Evolutionary conservation across 2,797 vertebrate genomes (phyloP), one percentile per base, ranked within the genome.

Genomic region (Falco berigora): DNA sequence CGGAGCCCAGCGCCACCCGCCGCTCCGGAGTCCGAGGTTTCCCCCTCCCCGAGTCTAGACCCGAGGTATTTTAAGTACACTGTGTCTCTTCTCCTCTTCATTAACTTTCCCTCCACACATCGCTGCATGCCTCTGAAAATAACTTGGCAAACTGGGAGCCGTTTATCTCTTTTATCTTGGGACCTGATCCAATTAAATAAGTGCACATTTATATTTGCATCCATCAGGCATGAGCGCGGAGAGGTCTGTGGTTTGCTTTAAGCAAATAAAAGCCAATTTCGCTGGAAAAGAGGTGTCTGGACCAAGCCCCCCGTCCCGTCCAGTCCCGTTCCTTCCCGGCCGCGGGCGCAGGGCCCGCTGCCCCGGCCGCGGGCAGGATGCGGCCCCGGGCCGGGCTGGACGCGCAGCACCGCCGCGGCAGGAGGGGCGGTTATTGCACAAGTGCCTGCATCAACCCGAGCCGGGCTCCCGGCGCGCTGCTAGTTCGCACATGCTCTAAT

Each of bases 141-240:
- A 99, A 98, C 98, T 98, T 98, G 97, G 98, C 98, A 97, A 98
- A 90, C 98, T 91, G 97, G 98, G 98, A 98, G 98, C 98, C 97
- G 98, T 99, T 99, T 99, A 99, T 99, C 98, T 99, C 98, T 98
- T 98, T 98, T 98, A 99, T 99, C 99, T 98, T 98, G 98, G 99
- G 99, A 99, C 98, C 98, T 98, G 98, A 99, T 99, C 98, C 99
- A 99, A 99, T 99, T 99, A 99, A 99, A 98, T 98, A 99, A 98
- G 98, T 98, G 98, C 98, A 98, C 98, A 98, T 99, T 99, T 97
- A 98, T 97, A 98, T 98, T 97, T 99, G 98, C 98, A 98, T 99
- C 98, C 98, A 98, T 98, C 98, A 98, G 98, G 98, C 98, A 85
- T 93, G 96, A 98, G 97, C 89, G 91, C 64, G 73, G 95, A 97